These are phyloP conservation scores for Montipora sp. DNA, from an alignment of 64 coral and sea anemone genomes.

Conservation along the genomic window DNA sequence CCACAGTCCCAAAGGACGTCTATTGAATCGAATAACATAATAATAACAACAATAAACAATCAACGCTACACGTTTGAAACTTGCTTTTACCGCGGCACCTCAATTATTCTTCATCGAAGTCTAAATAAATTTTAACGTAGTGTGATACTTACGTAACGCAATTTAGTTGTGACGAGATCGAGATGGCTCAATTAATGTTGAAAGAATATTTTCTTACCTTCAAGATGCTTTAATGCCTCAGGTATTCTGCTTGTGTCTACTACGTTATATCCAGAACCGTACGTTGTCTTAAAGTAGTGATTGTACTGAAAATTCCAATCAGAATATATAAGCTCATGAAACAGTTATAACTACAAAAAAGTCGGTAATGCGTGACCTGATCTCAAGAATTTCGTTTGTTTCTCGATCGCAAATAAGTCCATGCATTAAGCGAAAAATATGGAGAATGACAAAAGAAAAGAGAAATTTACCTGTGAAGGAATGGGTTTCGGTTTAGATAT, in stretches of 20 bases:
- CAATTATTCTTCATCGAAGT: too few relatives aligned
- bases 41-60: too few relatives aligned
- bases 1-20: too few relatives aligned
- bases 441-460: background rate
- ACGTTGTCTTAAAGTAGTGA: constrained; percentile 94
- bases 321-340: background rate
- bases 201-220: constrained; percentile 61
- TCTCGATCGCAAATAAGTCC: background rate
- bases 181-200: background rate
- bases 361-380: background rate
- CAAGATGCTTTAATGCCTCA: constrained; percentile 77
- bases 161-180: background rate
- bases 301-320: constrained; percentile 67
- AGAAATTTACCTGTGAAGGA: constrained; percentile 79
- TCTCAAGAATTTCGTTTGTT: background rate
- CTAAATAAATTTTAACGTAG: too few relatives aligned
- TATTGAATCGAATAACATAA: too few relatives aligned
- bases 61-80: too few relatives aligned
- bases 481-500: constrained; percentile 91
- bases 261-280: constrained; percentile 59
- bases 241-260: constrained; percentile 71
- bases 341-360: background rate
- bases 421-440: background rate
- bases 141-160: background rate
- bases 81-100: too few relatives aligned